Evolutionary conservation across 2,888 invertebrate genomes (phyloP).

Genomic region (Ceramica pisi): DNA sequence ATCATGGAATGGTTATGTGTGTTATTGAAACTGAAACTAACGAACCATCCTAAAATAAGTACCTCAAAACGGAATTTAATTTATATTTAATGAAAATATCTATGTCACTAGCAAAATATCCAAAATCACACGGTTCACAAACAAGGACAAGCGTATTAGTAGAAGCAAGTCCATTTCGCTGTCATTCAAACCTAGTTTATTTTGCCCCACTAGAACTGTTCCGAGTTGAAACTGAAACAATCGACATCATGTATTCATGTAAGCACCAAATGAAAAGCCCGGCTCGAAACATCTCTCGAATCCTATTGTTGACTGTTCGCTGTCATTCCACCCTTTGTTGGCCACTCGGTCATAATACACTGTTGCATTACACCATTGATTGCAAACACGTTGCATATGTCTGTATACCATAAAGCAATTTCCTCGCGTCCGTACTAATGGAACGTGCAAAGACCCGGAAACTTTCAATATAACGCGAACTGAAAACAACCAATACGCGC

Average conservation of each 20-base stretch:
- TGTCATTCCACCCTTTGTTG: conserved; percentile 39
- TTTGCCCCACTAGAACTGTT: neutral
- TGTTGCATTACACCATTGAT: conserved; percentile 41
- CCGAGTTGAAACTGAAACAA: conserved; percentile 16
- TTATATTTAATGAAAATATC: neutral
- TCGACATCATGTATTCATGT: conserved; percentile 5
- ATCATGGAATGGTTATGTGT: too few relatives aligned
- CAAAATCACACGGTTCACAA: neutral
- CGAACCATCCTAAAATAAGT: neutral
- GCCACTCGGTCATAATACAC: conserved; percentile 27
- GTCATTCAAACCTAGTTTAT: conserved; percentile 1
- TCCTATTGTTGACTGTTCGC: conserved; percentile 35
- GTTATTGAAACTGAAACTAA: neutral
- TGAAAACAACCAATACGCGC: conserved; percentile 16
- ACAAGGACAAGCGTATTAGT: neutral
- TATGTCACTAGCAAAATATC: neutral
- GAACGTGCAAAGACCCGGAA: conserved; percentile 23
- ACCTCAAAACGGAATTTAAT: neutral
- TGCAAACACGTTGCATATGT: conserved; percentile 31
- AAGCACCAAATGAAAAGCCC: conserved; percentile 21
- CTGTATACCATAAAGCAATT: conserved; percentile 34
- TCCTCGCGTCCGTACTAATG: conserved; percentile 29
- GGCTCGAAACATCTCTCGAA: conserved; percentile 17
- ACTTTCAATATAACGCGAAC: conserved; percentile 31
- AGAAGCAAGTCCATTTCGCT: neutral